Conservation (phyloP, 2,113 vertebrate genomes). For the Uria lomvia region DNA sequence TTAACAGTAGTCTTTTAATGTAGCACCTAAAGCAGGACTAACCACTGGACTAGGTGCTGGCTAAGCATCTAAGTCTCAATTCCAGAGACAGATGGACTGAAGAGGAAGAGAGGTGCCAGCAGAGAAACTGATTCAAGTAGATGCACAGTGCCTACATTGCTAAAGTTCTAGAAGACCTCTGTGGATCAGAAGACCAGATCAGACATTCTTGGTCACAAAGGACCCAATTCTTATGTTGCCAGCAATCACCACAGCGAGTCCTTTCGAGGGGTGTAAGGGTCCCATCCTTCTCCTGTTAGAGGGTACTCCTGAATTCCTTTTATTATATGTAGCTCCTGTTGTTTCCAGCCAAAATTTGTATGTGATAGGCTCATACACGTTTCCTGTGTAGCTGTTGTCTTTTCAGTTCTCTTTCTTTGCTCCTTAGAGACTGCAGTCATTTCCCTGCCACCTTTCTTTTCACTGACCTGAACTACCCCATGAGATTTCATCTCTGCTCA, state of each 20-base stretch:
- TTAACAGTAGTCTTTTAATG: not conserved
- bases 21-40: not conserved
- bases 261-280: not conserved
- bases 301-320: not conserved
- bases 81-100: not conserved
- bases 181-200: not conserved
- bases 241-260: not conserved
- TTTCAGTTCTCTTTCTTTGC: not conserved
- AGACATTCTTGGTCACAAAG: not conserved
- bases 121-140: not conserved
- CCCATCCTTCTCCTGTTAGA: not conserved
- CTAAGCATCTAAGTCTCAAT: not conserved
- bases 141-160: not conserved
- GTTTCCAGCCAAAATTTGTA: not conserved
- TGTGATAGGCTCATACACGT: not conserved
- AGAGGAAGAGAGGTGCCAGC: not conserved
- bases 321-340: not conserved
- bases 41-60: accelerated
- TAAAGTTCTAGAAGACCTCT: not conserved
- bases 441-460: not conserved
- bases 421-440: not conserved
- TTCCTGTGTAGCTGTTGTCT: not conserved
- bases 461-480: not conserved
- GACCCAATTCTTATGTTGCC: accelerated
- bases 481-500: not conserved